Evolutionary conservation across 37 sponge, comb jelly and placozoan genomes (phyloP), one percentile per base, ranked within the genome.

Genomic region (Amphimedon queenslandica): DNA sequence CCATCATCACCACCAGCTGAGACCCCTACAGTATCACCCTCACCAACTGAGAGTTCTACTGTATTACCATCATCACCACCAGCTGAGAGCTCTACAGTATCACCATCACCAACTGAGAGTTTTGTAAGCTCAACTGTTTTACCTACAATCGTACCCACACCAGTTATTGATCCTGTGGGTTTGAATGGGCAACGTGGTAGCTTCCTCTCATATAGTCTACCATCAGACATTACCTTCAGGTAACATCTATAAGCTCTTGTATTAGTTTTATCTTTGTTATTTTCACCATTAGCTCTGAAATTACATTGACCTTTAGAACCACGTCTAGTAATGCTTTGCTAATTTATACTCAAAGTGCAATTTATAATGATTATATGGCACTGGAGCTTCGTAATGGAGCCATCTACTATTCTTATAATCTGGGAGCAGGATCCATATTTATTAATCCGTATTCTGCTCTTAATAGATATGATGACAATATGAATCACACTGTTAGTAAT

Each of bases 281-380:
- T 18, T 10, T 31, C 29, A 32, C 34, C 37, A 31, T 23, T 3
- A 60, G 75, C 3, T 73, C 56, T 42, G 65, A 81, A 66, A 82
- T 88, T 3, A 37, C 71, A 21, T 34, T 88, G 35, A 55, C 70
- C 70, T 88, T 88, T 42, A 71, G 47, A 63, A 74, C 88, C 11
- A 35, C 24, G 2, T 67, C 88, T 27, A 63, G 63, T 35, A 61
- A 88, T 36, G 82, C 75, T 36, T 32, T 88, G 0, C 79, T 88
- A 1, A 74, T 88, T 36, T 86, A 79, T 60, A 70, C 80, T n/a
- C 77, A 74, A 32, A 74, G 77, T 20, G 18, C 20, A 33, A 33
- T 3, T 13, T 70, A 70, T 57, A 31, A 37, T 6, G 88, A 88
- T 35, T 82, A 67, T 51, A 11, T 82, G 35, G 82, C 82, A 20